phyloP scores from a whole-genome alignment of 2,888 invertebrate genomes.

The Halictus ligatus region DNA sequence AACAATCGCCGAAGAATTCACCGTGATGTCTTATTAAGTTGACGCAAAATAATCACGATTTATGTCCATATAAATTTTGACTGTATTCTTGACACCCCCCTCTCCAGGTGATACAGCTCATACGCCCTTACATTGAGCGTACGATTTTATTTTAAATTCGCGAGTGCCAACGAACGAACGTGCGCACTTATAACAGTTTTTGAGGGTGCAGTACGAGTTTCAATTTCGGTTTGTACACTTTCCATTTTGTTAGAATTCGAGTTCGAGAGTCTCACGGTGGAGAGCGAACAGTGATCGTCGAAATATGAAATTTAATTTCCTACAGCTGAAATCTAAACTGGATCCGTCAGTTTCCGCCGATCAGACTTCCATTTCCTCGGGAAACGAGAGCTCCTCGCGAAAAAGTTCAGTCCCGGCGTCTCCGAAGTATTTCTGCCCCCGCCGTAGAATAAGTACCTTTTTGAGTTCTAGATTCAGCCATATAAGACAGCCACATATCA shows the following conservation, averaged over 20 bases:
- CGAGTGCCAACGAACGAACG: background rate
- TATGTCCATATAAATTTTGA: too few relatives aligned
- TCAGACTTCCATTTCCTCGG: background rate
- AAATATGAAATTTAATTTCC: constrained; percentile 12
- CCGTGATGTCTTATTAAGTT: background rate
- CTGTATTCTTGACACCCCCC: too few relatives aligned
- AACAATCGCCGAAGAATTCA: background rate
- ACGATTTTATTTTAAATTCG: too few relatives aligned
- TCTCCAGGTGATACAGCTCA: too few relatives aligned
- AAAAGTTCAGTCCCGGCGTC: background rate
- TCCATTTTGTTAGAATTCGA: background rate
- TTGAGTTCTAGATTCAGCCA: background rate
- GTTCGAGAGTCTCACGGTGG: background rate
- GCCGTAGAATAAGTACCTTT: background rate
- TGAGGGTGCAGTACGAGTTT: background rate
- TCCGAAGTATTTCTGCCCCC: background rate
- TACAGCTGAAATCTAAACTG: background rate
- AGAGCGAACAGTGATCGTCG: background rate
- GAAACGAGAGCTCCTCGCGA: constrained; percentile 2
- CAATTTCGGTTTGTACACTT: background rate
- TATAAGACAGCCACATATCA: constrained; percentile 13
- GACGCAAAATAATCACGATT: background rate
- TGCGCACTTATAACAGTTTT: background rate
- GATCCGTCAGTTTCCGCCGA: constrained; percentile 5
- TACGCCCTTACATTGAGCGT: too few relatives aligned